phyloP scores from a whole-genome alignment of 2,797 vertebrate genomes.

The Fistularia commersonii region DNA sequence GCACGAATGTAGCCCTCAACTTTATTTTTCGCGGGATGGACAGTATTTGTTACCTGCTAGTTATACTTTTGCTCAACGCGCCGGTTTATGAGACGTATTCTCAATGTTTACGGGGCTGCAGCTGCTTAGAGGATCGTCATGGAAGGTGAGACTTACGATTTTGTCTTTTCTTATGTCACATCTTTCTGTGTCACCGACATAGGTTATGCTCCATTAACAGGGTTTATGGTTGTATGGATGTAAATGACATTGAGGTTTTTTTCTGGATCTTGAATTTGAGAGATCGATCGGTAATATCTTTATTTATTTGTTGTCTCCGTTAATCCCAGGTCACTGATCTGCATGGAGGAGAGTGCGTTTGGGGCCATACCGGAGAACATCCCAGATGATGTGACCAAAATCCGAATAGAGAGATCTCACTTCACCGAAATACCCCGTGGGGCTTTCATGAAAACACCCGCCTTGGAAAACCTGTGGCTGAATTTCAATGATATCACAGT shows the following conservation, averaged over 20 bases:
- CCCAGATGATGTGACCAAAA: constrained; percentile 82
- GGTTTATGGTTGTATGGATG: no score
- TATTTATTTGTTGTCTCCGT: background rate
- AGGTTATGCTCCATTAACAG: no score
- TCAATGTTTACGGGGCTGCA: constrained; percentile 81
- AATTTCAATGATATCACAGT: constrained; percentile 91
- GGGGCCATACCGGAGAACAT: constrained; percentile 80
- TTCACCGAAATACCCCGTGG: constrained; percentile 82
- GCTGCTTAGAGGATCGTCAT: constrained; percentile 81
- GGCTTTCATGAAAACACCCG: constrained; percentile 73
- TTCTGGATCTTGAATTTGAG: no score
- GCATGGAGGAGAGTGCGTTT: constrained; percentile 80
- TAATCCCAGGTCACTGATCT: constrained; percentile 79
- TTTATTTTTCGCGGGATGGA: constrained; percentile 77
- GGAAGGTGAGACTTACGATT: constrained; percentile 81
- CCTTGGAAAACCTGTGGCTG: constrained; percentile 87
- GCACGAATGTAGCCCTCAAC: constrained; percentile 61
- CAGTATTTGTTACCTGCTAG: constrained; percentile 66
- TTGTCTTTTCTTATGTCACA: background rate
- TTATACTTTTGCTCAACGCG: constrained; percentile 68
- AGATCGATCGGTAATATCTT: no score
- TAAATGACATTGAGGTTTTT: no score
- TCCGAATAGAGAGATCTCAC: constrained; percentile 88
- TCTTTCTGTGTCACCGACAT: constrained; percentile 20
- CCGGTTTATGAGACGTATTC: constrained; percentile 42